Base-by-base conservation (phyloP, 2,113 vertebrate species). In the Anarrhichthys ocellatus region DNA sequence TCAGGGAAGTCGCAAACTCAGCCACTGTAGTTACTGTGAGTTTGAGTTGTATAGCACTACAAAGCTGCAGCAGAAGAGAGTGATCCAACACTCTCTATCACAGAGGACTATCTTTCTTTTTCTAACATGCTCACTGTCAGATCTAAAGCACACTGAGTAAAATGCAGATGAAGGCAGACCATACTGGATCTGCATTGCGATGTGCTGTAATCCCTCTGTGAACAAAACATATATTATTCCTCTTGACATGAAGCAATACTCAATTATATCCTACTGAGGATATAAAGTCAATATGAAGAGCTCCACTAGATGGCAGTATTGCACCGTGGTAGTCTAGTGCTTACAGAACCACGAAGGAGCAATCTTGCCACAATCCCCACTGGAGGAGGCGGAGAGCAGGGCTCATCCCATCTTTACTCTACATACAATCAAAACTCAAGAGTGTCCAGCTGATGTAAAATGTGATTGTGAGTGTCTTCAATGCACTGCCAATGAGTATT, bases 231-330 rank as follows among this genome's bases (percentile, higher is more conserved):
- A 18, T 52, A 50, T 48, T 71, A 73, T 56, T 78, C 62, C 42
- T 56, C 11, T 17, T 52, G 50, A 56, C 11, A 77, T 32, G 72
- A 58, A 18, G 29, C 42, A 7, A 59, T 44, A 14, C 38, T 27
- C 11, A 11, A 58, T 58, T 11, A 58, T 27, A 27, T 58, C n/a
- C 54, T 14, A 29, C 22, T 5, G n/a, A 77, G 22, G 22, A 36
- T 40, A 32, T 18, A 0, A n/a, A 59, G 59, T 24, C 2, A 63
- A 10, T 52, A 52, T 59, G 15, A 17, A 42, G 1, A 32, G 1
- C 1, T 58, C 84, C 94, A 93, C 90, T 81, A 92, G 94, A 90
- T 94, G 92, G 92, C 83, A 89, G 66, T 84, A 66, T 85, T 77
- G 63, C 17, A 81, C 81, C 65, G 20, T 73, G 52, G 40, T 65